Evolutionary conservation across 2,888 invertebrate species (phyloP), one percentile per base, ranked within the genome.

Genomic region (Pristionchus entomophagus): DNA sequence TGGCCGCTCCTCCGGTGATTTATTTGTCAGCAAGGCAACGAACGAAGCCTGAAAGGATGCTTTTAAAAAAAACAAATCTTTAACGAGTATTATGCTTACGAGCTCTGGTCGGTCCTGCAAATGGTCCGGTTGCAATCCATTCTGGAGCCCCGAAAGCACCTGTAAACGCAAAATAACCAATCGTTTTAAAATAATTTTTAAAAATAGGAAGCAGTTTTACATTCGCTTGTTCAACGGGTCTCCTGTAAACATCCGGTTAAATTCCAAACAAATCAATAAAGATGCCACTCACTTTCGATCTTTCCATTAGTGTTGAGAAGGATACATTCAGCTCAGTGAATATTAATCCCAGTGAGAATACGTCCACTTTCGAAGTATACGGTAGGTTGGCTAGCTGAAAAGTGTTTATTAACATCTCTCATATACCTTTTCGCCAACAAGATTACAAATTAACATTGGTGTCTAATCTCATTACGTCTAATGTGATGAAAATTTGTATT

Each of bases 251-350:
- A n/a, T n/a, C n/a, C n/a, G n/a, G n/a, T n/a, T n/a, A n/a, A n/a
- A n/a, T n/a, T n/a, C n/a, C n/a, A n/a, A n/a, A n/a, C n/a, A n/a
- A n/a, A n/a, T n/a, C n/a, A n/a, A n/a, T n/a, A n/a, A n/a, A n/a
- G n/a, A n/a, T n/a, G n/a, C n/a, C n/a, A 73, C 65, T 35, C 41
- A 73, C 73, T 22, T 86, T 77, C 88, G 88, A 32, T 26, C 98
- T 95, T 94, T 99, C 99, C 95, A 97, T 96, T 94, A 97, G 96
- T 0, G 99, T 99, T 17, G 95, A 94, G 94, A 99, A 98, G 29
- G 97, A 97, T 84, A 96, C 96, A 65, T 98, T 95, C 86, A 99
- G 94, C 94, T 99, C 99, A 94, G 97, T 97, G 89, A 98, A 95
- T 88, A 99, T 97, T 87, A 99, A 95, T 19, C 94, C 95, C 84